A percentile compares a stretch with the other conserved stretches of the same genome.
These are phyloP conservation scores for Oscheius sp. DNA, from an alignment of 2,888 invertebrate genomes.

Conservation along the genomic window DNA sequence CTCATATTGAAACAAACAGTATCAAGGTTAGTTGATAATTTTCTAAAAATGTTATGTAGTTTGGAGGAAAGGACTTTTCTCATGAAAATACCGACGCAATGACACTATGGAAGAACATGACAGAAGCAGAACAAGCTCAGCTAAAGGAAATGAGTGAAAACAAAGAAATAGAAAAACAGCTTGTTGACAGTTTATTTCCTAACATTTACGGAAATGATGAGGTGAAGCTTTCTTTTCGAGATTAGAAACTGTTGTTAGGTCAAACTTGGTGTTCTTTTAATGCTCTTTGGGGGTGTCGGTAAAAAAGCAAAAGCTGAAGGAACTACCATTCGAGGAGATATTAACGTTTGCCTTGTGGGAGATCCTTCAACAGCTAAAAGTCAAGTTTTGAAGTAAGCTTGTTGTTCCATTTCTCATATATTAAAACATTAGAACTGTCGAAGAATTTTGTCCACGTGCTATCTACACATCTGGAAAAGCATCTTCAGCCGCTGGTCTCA, in stretches of 20 bases:
- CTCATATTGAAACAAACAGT: constrained; percentile 77
- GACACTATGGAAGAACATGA: constrained; percentile 62
- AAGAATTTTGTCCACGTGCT: constrained; percentile 92
- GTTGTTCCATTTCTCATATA: neutral
- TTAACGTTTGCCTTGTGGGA: constrained; percentile 96
- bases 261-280: constrained; percentile 85
- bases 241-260: constrained; percentile 73
- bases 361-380: constrained; percentile 99
- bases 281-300: constrained; percentile 95
- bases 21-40: constrained; percentile 23
- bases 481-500: constrained; percentile 94
- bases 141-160: constrained; percentile 79
- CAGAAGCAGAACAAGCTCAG: constrained; percentile 82
- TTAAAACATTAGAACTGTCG: constrained; percentile 73
- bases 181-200: constrained; percentile 90
- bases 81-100: constrained; percentile 85
- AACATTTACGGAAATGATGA: constrained; percentile 82
- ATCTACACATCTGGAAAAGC: constrained; percentile 99
- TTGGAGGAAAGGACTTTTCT: constrained; percentile 84
- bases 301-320: constrained; percentile 81
- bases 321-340: constrained; percentile 91
- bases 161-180: constrained; percentile 84
- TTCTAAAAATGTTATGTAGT: constrained; percentile 20
- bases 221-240: constrained; percentile 15
- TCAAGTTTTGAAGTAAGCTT: constrained; percentile 85